Conservation (phyloP, 2,113 vertebrate genomes). For the Tachysurus vachellii region DNA sequence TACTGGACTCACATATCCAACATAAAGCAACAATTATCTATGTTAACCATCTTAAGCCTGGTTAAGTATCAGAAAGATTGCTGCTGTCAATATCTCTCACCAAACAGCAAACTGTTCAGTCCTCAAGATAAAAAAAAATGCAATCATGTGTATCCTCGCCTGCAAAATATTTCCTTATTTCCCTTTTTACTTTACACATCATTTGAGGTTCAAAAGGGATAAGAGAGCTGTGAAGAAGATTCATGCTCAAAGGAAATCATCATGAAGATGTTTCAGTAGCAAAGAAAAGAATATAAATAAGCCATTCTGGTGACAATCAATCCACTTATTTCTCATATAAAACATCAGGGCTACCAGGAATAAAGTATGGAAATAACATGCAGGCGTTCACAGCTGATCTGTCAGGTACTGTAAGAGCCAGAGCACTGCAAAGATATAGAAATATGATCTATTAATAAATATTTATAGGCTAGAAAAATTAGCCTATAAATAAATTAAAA, state of each 20-base stretch:
- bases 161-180: constrained; percentile 18
- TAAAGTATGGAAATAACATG: not conserved
- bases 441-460: not conserved
- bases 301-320: constrained; percentile 12
- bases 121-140: constrained; percentile 52
- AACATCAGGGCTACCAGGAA: not conserved
- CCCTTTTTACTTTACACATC: constrained; percentile 36
- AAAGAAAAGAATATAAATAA: constrained; percentile 30
- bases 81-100: constrained; percentile 56
- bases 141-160: constrained; percentile 54
- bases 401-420: not conserved
- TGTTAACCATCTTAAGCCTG: constrained; percentile 56
- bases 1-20: constrained; percentile 50
- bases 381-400: not conserved
- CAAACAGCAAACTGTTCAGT: constrained; percentile 56
- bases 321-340: not conserved
- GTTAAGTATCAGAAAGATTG: constrained; percentile 57
- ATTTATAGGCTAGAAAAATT: not conserved
- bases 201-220: constrained; percentile 51
- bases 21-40: constrained; percentile 49
- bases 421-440: not conserved
- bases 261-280: constrained; percentile 23
- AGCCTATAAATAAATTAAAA: not conserved
- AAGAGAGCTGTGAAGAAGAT: constrained; percentile 29
- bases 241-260: constrained; percentile 51